These are phyloP conservation scores for Rugalucina vietnamica DNA, from an alignment of 2,888 invertebrate species.

Conservation along the genomic window DNA sequence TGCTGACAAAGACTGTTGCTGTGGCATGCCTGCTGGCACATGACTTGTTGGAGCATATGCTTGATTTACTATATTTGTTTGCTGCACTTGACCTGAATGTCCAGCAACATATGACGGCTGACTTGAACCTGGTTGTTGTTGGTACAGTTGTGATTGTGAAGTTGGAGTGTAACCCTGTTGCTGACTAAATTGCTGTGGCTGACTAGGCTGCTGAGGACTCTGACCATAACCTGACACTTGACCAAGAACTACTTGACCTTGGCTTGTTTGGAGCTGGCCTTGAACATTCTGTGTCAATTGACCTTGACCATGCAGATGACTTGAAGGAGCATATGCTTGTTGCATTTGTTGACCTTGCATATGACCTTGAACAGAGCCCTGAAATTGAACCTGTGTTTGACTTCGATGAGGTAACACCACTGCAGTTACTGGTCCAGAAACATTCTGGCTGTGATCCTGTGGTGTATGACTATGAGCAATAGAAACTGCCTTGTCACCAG, in stretches of 20 bases:
- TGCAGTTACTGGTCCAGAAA: background rate
- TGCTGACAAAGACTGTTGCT: background rate
- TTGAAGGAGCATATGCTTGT: background rate
- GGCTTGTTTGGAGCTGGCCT: background rate
- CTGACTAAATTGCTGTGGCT: constrained; percentile 10
- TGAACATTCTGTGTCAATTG: background rate
- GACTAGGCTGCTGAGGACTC: constrained; percentile 23
- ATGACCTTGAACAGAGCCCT: background rate
- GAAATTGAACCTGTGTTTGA: background rate
- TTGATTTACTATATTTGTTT: constrained; percentile 3
- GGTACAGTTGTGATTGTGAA: constrained; percentile 12
- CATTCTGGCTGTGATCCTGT: constrained; percentile 9
- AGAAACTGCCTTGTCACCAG: constrained; percentile 49
- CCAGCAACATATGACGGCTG: background rate
- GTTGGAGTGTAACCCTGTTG: constrained; percentile 37
- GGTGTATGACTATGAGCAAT: background rate
- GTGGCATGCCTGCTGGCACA: background rate
- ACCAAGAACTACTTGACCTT: constrained; percentile 24
- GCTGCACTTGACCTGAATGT: background rate
- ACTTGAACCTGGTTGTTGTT: background rate
- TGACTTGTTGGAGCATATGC: constrained; percentile 2
- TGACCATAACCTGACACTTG: background rate
- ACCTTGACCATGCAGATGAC: background rate
- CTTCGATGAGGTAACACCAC: constrained; percentile 21
- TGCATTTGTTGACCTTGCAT: background rate